Evolutionary conservation across 2,888 invertebrate genomes (phyloP), one percentile per base, ranked within the genome.

Genomic region (Ramazzottius varieornatus): DNA sequence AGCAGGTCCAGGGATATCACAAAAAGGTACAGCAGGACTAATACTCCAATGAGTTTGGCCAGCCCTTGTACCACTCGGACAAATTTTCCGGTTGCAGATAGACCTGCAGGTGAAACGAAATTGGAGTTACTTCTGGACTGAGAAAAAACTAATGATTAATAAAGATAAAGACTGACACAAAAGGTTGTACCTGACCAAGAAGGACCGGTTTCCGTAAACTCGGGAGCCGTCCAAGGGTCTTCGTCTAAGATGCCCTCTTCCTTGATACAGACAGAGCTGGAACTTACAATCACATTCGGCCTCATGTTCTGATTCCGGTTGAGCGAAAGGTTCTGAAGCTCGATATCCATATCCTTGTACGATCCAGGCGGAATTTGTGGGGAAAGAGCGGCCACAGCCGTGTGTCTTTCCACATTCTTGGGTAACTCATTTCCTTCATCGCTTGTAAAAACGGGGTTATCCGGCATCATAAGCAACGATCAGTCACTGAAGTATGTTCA

Each of bases 1-100:
- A 78, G 70, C 65, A 77, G 73, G 68, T 76, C 76, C 63, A 78
- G 68, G 29, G 76, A 76, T 68, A 76, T 77, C 65, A 78, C 73
- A 70, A 78, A 78, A 46, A 75, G 68, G 70, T 75, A 78, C n/a
- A 77, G 71, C 33, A 77, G 71, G 4, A 66, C 32, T 2, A 74
- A 33, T 1, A 76, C 70, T 1, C 68, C 67, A 2, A 69, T 32
- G 0, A 70, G 65, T 68, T 74, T 75, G 4, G 54, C n/a, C 8
- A 72, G 40, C 4, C 69, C 69, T 33, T 70, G 68, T 0, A 67
- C 32, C n/a, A 73, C 69, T 32, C 72, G 69, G 24, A 67, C 66
- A 1, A 68, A 33, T 66, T 73, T 74, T 33, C 70, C 71, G 4
- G 64, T 67, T 2, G 65, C 46, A 13, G 67, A 63, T 63, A 72